Base-by-base conservation (phyloP, 53 echinoderm and acorn worm genomes). In the Temnopleurus reevesii region DNA sequence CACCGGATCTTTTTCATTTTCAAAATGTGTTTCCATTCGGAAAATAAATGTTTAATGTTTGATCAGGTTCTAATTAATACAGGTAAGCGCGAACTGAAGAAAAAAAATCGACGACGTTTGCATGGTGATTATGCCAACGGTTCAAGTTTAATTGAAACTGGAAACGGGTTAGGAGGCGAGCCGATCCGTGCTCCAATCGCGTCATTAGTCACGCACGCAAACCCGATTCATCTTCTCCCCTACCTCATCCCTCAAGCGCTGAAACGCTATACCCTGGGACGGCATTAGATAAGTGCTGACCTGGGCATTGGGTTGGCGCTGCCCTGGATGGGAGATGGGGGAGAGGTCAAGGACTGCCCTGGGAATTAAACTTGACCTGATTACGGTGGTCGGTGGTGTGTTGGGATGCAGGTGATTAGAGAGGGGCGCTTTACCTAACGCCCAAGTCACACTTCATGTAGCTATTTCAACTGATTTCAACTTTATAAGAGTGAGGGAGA, bases 301-400 rank as follows among this genome's bases (percentile, higher is more conserved):
- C 83, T 83, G 55, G 83, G 83, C 5, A 79, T 79, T 27, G 30
- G 26, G 27, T 55, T 83, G 12, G 29, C 55, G 51, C 83, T 53
- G 23, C 54, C 83, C 83, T 83, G 83, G 83, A 55, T 56, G 36
- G 33, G 12, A 46, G 27, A 46, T 43, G 9, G n/a, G 6, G 9
- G 9, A 51, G 15, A 10, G 15, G 53, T 15, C 53, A 51, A 30
- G 30, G 49, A 23, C 83, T 83, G 83, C 54, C 83, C 83, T 83
- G 83, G 83, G 34, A 24, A 18, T 36, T 83, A 55, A 83, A 83
- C 83, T 83, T 83, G 83, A 83, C 83, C 83, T 55, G 83, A 83
- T 83, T 83, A 79, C 24, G 27, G 33, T 35, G n/a, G 31, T 82
- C 55, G 82, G 55, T 55, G 83, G 55, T 6, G 35, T 55, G 19